Evolutionary conservation across 2,113 vertebrate species (phyloP), one percentile per base, ranked within the genome.

Genomic region (Heterocephalus glaber): DNA sequence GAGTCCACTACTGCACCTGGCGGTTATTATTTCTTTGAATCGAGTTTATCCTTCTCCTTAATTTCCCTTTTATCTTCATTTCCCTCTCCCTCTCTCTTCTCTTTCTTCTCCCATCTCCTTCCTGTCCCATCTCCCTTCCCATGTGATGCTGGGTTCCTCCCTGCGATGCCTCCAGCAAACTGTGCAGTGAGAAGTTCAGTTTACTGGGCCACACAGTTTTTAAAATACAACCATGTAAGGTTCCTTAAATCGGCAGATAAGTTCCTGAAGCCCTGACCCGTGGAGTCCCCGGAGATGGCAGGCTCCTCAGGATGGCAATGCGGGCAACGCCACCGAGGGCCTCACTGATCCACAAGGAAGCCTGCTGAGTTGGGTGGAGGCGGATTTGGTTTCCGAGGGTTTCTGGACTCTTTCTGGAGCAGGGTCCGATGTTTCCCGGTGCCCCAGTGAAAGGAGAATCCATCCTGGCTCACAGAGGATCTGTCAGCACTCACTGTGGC

Each of bases 321-420:
- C 7, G 2, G 1, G 14, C 5, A 2, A 26, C 12, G 5, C n/a
- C 47, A 0, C 22, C 20, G 16, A 72, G 35, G 44, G 33, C 2
- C 0, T 16, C 17, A 5, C 58, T 1, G 3, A 11, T 19, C 24
- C 81, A 61, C 14, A 2, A 17, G 14, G 82, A 61, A 63, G 76
- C 58, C 19, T 1, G 38, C 24, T 63, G 58, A 61, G 58, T 7
- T 4, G 8, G 20, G 41, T n/a, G 24, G 72, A 13, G 44, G 4
- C 26, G 3, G 13, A 30, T 14, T 30, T 30, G 12, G 24, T 5
- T 61, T 13, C 86, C 7, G 7, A 61, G 22, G 30, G 28, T 22
- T 56, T 33, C 0, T 28, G 58, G 44, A 30, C 30, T 83, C 10
- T n/a, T 35, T 63, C 35, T 13, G 20, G 24, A 28, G 11, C 4